Base-by-base conservation (phyloP, 2,888 invertebrate species). In the Aleiodes alternator region DNA sequence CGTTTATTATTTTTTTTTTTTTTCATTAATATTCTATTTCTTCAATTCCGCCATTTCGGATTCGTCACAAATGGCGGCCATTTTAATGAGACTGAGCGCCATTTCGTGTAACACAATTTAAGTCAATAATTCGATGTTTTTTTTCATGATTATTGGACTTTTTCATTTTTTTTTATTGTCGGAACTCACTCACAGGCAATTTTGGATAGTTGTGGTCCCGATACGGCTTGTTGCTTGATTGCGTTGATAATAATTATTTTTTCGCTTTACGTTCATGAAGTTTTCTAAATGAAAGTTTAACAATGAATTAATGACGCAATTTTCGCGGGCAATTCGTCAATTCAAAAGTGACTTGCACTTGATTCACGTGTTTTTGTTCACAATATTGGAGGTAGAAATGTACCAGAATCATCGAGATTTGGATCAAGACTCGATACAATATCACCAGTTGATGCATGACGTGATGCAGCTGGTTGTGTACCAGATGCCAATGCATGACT, bases 311-410 rank as follows among this genome's bases (percentile, higher is more conserved):
- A 76, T 76, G 70, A 75, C 55, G 59, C 16, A 50, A 51, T 51
- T 23, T 9, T 14, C 16, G 29, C 16, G 29, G 9, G 48, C 5
- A 34, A 59, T 29, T 59, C 59, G 23, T 64, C 68, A 61, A 69
- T 79, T 86, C 86, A 89, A 81, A 89, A 89, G 83, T 89, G 87
- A 84, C 88, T 89, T 82, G 87, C 87, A 82, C 85, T 68, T 29
- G 34, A 68, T 50, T 68, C 53, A n/a, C n/a, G 50, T 50, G 68
- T 81, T 83, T 87, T 86, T 81, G 85, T 89, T 91, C 90, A 93
- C 86, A 93, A 91, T 84, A 93, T 92, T 76, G 93, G 92, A 61
- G 93, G 93, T 82, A 93, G 89, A 87, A 93, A 93, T 64, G 92
- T 92, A 79, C 92, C 93, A 64, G 93, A 92, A 87, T 93, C 92